Conservation (phyloP, 2,797 vertebrate species). For the Phataginus tetradactyla region DNA sequence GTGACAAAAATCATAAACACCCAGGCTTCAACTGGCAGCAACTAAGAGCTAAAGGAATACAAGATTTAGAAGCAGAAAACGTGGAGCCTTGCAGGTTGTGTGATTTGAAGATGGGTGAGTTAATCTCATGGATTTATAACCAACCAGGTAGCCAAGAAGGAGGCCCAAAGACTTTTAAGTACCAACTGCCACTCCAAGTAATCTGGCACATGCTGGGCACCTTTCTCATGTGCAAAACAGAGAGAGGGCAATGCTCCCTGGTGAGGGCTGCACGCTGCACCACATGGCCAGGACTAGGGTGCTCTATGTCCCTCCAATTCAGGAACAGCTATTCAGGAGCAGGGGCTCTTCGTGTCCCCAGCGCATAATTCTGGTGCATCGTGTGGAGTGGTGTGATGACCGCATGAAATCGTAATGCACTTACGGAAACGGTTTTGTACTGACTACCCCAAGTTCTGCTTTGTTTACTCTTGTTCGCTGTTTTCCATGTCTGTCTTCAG, state of each 20-base stretch:
- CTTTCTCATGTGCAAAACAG: background rate
- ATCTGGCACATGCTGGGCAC: no score
- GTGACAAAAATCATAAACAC: background rate
- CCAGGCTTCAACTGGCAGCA: background rate
- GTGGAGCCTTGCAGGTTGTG: rapidly evolving
- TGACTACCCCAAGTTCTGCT: background rate
- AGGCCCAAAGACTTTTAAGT: rapidly evolving
- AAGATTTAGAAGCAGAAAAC: background rate
- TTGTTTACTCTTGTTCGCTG: background rate
- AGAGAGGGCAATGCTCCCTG: background rate
- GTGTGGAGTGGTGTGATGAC: no score
- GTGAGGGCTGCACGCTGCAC: background rate
- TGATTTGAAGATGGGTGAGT: background rate
- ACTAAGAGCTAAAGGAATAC: background rate
- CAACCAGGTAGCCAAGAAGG: background rate
- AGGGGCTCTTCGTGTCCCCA: background rate
- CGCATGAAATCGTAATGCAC: background rate
- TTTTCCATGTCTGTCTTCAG: background rate
- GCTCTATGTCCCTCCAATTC: no score
- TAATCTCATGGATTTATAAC: background rate
- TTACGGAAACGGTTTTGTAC: rapidly evolving
- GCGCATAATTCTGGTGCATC: background rate
- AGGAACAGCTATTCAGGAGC: no score
- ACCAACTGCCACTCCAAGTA: rapidly evolving
- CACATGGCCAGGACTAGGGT: rapidly evolving